These are phyloP conservation scores for Menidia menidia DNA, from an alignment of 2,797 vertebrate genomes.

Conservation along the genomic window DNA sequence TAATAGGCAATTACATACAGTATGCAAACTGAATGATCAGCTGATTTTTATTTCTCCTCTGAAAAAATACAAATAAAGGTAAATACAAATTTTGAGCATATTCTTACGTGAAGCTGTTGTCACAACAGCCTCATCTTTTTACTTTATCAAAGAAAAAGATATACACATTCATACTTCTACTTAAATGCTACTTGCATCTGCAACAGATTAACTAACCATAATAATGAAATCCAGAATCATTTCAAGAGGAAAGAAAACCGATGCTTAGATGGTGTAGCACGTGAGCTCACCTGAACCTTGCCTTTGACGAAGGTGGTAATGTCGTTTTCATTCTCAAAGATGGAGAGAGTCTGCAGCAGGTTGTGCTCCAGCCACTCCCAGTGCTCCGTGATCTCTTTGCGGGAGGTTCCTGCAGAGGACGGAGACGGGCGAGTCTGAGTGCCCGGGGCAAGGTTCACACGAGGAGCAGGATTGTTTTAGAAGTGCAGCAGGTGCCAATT, in stretches of 20 bases:
- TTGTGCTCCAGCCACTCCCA: constrained; percentile 99
- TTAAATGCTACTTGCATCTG: not conserved
- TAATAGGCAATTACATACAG: not conserved
- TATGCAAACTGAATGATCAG: not conserved
- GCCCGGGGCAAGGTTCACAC: not conserved
- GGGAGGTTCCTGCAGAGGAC: constrained; percentile 87
- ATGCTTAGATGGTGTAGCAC: not conserved
- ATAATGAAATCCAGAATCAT: not conserved
- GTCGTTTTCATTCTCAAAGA: constrained; percentile 98
- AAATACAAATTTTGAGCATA: too few species aligned
- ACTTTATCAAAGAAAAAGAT: too few species aligned
- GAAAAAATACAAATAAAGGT: too few species aligned
- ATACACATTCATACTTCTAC: not conserved
- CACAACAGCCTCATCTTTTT: too few species aligned
- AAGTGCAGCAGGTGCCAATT: not conserved
- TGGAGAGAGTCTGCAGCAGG: constrained; percentile 95
- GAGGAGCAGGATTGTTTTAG: constrained; percentile 17
- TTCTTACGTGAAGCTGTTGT: too few species aligned
- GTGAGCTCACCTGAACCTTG: constrained; percentile 91
- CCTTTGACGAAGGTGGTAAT: constrained; percentile 98
- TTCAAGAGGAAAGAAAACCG: not conserved
- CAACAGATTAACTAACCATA: not conserved
- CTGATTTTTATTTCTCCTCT: not conserved
- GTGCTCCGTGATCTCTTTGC: constrained; percentile 96
- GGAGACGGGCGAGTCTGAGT: not conserved